Evolutionary conservation across 1,140 invertebrate species (phyloP).

Genomic region (Anthonomus grandis): DNA sequence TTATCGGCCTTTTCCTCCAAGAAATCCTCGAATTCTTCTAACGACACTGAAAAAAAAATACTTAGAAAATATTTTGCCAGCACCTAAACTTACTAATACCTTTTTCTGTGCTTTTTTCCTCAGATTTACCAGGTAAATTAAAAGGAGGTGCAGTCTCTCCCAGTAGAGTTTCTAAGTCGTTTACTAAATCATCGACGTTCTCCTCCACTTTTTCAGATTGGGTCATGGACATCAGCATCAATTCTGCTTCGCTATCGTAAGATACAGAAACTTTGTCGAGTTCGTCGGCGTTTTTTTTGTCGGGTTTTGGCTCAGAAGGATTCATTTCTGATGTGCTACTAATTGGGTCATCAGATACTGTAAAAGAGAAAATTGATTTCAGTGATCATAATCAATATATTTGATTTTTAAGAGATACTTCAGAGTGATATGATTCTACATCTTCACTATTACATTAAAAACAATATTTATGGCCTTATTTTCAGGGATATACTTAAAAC

Average conservation of each 20-base stretch:
- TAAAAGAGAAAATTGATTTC: no score
- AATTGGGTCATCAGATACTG: conserved; percentile 41
- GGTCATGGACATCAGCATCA: conserved; percentile 42
- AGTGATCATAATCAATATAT: no score
- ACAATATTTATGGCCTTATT: no score
- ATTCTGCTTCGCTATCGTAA: conserved; percentile 37
- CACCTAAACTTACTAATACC: background rate
- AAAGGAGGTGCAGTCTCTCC: conserved; percentile 37
- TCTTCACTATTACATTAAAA: no score
- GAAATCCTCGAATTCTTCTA: conserved; percentile 5
- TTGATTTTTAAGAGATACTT: no score
- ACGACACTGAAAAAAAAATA: conserved; percentile 8
- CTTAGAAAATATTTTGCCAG: background rate
- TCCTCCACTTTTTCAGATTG: conserved; percentile 42
- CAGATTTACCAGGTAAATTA: conserved; percentile 13
- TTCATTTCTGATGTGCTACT: conserved; percentile 39
- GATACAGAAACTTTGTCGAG: conserved; percentile 6
- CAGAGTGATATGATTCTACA: no score
- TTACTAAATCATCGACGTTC: conserved; percentile 47
- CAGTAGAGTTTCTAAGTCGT: conserved; percentile 45
- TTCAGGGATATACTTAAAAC: no score
- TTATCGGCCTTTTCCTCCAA: background rate
- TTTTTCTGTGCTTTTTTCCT: background rate
- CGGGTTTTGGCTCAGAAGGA: conserved; percentile 16
- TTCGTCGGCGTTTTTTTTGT: background rate